Base-by-base conservation (phyloP, 2,888 invertebrate species). In the Leucophora obtusa region DNA sequence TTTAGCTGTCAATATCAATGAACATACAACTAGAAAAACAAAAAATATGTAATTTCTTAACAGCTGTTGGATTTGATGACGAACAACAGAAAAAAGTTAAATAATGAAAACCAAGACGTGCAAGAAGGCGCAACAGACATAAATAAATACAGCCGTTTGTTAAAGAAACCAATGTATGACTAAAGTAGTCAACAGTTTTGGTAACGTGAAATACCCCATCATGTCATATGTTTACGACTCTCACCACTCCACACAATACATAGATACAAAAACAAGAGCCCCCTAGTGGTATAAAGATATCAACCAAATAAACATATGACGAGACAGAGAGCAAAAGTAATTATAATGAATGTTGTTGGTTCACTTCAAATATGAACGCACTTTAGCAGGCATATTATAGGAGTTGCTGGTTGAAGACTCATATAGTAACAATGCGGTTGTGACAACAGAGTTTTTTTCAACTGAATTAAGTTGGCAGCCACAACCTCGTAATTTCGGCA, bases 111-210 rank as follows among this genome's bases (percentile, higher is more conserved):
- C 1, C 10, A 43, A 53, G 59, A 21, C 66, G 21, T 62, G 28
- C 1, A 28, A 21, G 14, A 70, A 53, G 43, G 54, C 74, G 70
- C 47, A 63, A 79, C 51, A 56, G 50, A 66, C 51, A 56, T 21
- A 75, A 59, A 54, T 51, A 71, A 59, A 54, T 51, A 71, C 80
- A 58, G 54, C 75, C 77, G 70, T 58, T 58, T 73, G 43, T 60
- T 68, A 70, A 56, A 77, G 70, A 81, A 74, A 74, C 77, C 77
- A 56, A 66, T 74, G 58, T 56, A 62, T 81, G 70, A 81, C 81
- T 81, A 70, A 81, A 81, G 60, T 62, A 65, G 53, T 73, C 51
- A 73, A 76, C 63, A 74, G 65, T 70, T 69, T 73, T 73, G 65
- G 69, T 69, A 73, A 72, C 63, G 43, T 51, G 50, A 73, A 66